Evolutionary conservation across 2,888 invertebrate genomes (phyloP).

Genomic region (Lepas anatifera): DNA sequence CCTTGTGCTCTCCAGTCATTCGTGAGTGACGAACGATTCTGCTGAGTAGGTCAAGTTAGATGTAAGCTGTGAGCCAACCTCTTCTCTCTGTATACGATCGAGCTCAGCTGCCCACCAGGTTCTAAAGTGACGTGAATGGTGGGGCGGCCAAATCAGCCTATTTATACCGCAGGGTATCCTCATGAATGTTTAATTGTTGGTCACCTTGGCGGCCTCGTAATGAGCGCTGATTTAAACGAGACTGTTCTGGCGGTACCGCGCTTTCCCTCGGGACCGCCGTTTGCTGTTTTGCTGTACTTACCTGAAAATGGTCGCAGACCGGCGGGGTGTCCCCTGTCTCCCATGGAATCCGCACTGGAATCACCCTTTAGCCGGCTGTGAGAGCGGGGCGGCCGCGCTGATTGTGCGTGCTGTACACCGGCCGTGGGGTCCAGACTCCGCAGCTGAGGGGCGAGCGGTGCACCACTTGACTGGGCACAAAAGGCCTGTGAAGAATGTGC

Average conservation of each 20-base stretch:
- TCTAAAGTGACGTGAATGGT: background rate
- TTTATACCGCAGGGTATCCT: background rate
- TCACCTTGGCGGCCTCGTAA: background rate
- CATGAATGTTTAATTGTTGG: background rate
- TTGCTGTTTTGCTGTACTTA: background rate
- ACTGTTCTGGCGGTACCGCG: too few species aligned
- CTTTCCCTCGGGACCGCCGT: too few species aligned
- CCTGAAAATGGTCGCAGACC: background rate
- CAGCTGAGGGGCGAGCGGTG: too few species aligned
- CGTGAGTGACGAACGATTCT: too few species aligned
- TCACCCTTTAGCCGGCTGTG: background rate
- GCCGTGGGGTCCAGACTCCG: too few species aligned
- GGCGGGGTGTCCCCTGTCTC: background rate
- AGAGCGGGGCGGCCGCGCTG: too few species aligned
- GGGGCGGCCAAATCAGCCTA: background rate
- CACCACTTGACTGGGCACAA: slow-evolving; percentile 3
- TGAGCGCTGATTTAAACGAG: background rate
- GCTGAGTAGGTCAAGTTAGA: background rate
- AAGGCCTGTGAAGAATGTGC: background rate
- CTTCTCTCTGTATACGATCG: too few species aligned
- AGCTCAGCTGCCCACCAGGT: background rate
- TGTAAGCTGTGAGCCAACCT: too few species aligned
- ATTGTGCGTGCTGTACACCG: too few species aligned
- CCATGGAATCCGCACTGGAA: background rate
- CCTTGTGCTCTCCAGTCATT: too few species aligned